phyloP scores from a whole-genome alignment of 2,797 vertebrate species.

The Typhlichthys subterraneus region DNA sequence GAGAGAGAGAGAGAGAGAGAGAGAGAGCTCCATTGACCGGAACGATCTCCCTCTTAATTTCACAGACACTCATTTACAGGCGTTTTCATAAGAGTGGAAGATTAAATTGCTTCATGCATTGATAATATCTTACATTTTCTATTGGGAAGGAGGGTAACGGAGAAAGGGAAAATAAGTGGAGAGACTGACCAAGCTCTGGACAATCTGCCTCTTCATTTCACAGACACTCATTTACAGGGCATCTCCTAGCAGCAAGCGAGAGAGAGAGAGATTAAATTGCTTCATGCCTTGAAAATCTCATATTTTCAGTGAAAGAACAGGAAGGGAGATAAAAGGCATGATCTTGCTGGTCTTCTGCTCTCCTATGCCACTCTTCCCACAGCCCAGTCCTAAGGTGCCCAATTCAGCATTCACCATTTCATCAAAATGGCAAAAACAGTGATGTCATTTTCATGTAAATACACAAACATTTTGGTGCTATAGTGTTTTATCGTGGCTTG shows the following conservation, averaged over 20 bases:
- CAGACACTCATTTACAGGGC: conserved; percentile 67
- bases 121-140: conserved; percentile 76
- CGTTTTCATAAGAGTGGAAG: conserved; percentile 68
- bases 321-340: conserved; percentile 63
- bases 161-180: conserved; percentile 32
- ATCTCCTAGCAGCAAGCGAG: conserved; percentile 37
- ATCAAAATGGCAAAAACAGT: too few relatives aligned
- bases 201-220: conserved; percentile 65
- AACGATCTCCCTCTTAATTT: conserved; percentile 68
- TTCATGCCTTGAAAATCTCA: conserved; percentile 79
- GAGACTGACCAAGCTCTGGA: conserved; percentile 63
- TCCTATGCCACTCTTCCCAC: conserved; percentile 52
- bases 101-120: conserved; percentile 81
- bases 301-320: conserved; percentile 64
- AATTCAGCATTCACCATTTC: background rate
- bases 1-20: conserved; percentile 34
- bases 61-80: conserved; percentile 73
- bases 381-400: conserved; percentile 23
- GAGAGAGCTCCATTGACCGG: conserved; percentile 57
- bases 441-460: too few relatives aligned
- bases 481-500: too few relatives aligned
- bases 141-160: conserved; percentile 49
- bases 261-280: conserved; percentile 68
- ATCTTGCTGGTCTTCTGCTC: conserved; percentile 56
- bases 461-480: too few relatives aligned